Conservation (phyloP, 2,888 invertebrate species). For the Trichopria drosophilae region DNA sequence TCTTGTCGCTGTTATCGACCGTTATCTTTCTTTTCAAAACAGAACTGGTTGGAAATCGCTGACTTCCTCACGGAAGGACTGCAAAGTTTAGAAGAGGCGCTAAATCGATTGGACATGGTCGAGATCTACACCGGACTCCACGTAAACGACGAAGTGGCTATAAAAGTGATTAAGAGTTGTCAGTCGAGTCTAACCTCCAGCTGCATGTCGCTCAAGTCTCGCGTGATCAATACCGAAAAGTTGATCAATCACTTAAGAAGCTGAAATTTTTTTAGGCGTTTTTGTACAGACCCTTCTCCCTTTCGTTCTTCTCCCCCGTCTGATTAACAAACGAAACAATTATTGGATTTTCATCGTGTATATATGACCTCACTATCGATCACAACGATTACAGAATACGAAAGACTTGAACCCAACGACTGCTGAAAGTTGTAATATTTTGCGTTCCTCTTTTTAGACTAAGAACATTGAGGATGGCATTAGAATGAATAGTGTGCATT, state of each 20-base stretch:
- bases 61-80: slow-evolving; percentile 45
- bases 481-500: too few relatives aligned
- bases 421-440: too few relatives aligned
- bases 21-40: slow-evolving; percentile 29
- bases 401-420: too few relatives aligned
- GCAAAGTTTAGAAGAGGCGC: slow-evolving; percentile 43
- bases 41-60: slow-evolving; percentile 51
- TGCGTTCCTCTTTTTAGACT: too few relatives aligned
- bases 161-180: slow-evolving; percentile 44
- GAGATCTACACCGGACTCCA: slow-evolving; percentile 46
- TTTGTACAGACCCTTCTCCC: too few relatives aligned
- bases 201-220: slow-evolving; percentile 49
- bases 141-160: slow-evolving; percentile 39
- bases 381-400: too few relatives aligned
- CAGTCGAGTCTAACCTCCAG: slow-evolving; percentile 50
- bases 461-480: too few relatives aligned
- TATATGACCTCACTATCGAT: too few relatives aligned
- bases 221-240: slow-evolving; percentile 48
- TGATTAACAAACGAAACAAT: too few relatives aligned
- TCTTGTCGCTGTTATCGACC: background rate
- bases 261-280: slow-evolving; percentile 48
- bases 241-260: slow-evolving; percentile 51
- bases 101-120: slow-evolving; percentile 49
- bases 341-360: too few relatives aligned
- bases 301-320: too few relatives aligned